Evolutionary conservation across 1,140 invertebrate genomes (phyloP).

Genomic region (Drosophila simulans): DNA sequence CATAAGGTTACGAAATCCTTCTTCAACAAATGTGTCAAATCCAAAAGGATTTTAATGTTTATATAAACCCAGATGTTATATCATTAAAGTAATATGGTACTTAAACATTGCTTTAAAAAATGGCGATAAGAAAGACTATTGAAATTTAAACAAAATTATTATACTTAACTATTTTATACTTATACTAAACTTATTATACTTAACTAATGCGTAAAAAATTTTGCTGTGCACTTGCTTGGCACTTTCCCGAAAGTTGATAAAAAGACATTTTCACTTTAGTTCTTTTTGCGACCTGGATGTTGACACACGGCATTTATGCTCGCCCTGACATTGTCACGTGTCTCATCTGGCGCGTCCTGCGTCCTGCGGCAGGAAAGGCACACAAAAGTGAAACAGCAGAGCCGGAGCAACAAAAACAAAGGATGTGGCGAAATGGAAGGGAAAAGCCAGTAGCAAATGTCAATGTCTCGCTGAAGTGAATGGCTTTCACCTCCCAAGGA

Average conservation of each 20-base stretch:
- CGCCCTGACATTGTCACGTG: slow-evolving; percentile 64
- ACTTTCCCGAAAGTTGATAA: slow-evolving; percentile 37
- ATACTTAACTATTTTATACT: no score
- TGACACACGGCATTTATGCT: slow-evolving; percentile 59
- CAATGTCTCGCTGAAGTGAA: slow-evolving; percentile 55
- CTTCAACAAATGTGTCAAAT: no score
- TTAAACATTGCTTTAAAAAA: no score
- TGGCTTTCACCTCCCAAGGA: slow-evolving; percentile 34
- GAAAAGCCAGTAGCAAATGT: slow-evolving; percentile 54
- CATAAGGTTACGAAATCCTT: background rate
- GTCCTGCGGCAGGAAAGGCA: slow-evolving; percentile 21
- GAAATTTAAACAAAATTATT: background rate
- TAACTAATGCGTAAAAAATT: no score
- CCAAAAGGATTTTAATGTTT: no score
- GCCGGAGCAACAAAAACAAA: slow-evolving; percentile 20
- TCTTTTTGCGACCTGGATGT: slow-evolving; percentile 46
- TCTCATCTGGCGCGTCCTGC: slow-evolving; percentile 41
- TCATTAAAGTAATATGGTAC: no score
- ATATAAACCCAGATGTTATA: no score
- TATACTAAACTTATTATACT: background rate
- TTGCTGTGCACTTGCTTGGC: slow-evolving; percentile 15
- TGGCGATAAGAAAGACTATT: no score
- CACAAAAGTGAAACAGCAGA: slow-evolving; percentile 30
- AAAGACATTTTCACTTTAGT: slow-evolving; percentile 64
- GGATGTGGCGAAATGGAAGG: slow-evolving; percentile 11